Evolutionary conservation across 2,113 vertebrate genomes (phyloP), one percentile per base, ranked within the genome.

Genomic region (Melanerpes aurifrons): DNA sequence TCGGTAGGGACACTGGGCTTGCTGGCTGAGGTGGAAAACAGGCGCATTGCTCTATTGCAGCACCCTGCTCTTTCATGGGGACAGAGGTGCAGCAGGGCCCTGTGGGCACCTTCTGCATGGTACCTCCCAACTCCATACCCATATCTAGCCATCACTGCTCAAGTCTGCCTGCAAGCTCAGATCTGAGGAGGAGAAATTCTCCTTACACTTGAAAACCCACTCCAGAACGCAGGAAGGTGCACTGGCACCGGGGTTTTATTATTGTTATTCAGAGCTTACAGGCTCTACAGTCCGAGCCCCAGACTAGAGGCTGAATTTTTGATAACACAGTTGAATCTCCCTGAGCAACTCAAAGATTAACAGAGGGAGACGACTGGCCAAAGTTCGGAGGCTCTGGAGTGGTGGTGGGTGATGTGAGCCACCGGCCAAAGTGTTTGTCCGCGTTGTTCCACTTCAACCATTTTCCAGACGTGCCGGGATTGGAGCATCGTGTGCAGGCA

Each of bases 311-410:
- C 28, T 63, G 92, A 76, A 67, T 90, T 90, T 95, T 91, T 87
- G 35, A n/a, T 80, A 87, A 84, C 66, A 61, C n/a, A 43, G 35
- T 90, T 89, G 90, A 90, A 91, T 95, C 59, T 78, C 74, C 73
- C 62, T 72, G 31, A 93, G 80, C 45, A 73, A 78, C 80, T 95
- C 80, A 45, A 25, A 91, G 80, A 86, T 93, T 91, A 90, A 76
- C 62, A 74, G 82, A 79, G 76, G 62, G 67, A 93, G 86, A 78
- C 1, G 1, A 62, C 47, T 76, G 82, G 54, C 54, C 86, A 70
- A 84, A 95, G 82, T 93, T 95, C 70, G 56, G 87, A 53, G 87
- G 76, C 78, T 79, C 62, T 83, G 82, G 35, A 87, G 85, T 96
- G 89, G 85, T 90, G 5, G 12, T 91, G 66, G 54, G 64, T 58